Percentiles rank a stretch among this genome's conserved stretches.
Evolutionary conservation across 2,113 vertebrate species (phyloP).

Genomic region (Seriola quinqueradiata): DNA sequence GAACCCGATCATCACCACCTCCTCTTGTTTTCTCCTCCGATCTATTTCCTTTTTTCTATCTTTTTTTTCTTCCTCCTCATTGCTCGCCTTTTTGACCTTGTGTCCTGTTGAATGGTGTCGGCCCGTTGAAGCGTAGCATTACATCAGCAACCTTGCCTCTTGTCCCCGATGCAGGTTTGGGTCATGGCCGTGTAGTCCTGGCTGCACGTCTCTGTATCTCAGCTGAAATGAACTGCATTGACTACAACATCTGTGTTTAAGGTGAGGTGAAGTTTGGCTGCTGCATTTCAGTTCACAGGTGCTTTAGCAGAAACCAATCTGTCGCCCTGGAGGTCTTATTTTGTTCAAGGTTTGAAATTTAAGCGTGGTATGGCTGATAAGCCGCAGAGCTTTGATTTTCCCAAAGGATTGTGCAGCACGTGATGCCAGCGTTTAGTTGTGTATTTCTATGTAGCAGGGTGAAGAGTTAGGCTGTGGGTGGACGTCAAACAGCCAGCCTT

Average conservation of each 20-base stretch:
- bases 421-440: not conserved
- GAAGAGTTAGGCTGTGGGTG: not conserved
- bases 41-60: slow-evolving; percentile 53
- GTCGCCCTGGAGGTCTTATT: slow-evolving; percentile 2
- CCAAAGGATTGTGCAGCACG: too few relatives aligned
- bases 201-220: slow-evolving; percentile 31
- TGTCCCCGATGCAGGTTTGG: slow-evolving; percentile 33
- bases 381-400: not conserved
- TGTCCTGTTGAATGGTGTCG: slow-evolving; percentile 41
- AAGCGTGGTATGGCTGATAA: not conserved
- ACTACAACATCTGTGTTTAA: slow-evolving; percentile 28
- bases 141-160: slow-evolving; percentile 62
- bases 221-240: slow-evolving; percentile 45
- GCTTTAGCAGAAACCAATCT: not conserved
- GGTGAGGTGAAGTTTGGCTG: not conserved
- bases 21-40: slow-evolving; percentile 26
- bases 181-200: slow-evolving; percentile 1
- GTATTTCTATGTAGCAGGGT: not conserved
- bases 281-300: not conserved
- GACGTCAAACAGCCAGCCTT: too few relatives aligned
- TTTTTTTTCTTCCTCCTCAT: slow-evolving; percentile 17
- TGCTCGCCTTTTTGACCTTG: slow-evolving; percentile 50
- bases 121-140: slow-evolving; percentile 69
- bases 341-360: slow-evolving; percentile 14
- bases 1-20: slow-evolving; percentile 25